phyloP scores from a whole-genome alignment of 2,888 invertebrate species.

The Holacanthella duospinosa region DNA sequence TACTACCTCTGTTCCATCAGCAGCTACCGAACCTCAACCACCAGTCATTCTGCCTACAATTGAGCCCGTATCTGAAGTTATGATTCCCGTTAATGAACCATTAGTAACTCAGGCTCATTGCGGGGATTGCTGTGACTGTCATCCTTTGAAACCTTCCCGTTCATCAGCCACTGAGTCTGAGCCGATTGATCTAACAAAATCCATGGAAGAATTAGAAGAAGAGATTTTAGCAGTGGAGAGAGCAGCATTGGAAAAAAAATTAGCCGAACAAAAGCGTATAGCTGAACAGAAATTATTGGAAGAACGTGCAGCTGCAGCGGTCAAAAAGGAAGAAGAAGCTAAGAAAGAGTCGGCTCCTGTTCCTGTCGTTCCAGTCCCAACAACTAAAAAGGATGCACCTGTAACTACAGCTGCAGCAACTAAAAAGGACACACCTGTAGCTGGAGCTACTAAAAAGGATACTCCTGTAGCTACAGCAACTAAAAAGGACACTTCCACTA shows the following conservation, averaged over 20 bases:
- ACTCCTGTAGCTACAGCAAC: neutral
- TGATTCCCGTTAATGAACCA: neutral
- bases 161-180: neutral
- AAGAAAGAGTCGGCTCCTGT: conserved; percentile 13
- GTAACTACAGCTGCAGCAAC: neutral
- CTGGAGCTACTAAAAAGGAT: neutral
- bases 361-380: conserved; percentile 8
- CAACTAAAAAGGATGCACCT: conserved; percentile 14
- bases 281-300: conserved; percentile 34
- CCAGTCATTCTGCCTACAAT: too few species aligned
- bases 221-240: conserved; percentile 25
- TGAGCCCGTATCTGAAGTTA: too few species aligned
- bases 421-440: neutral
- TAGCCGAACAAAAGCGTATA: conserved; percentile 31
- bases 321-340: too few species aligned
- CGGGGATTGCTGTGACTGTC: neutral
- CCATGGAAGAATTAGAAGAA: conserved; percentile 25
- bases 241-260: conserved; percentile 31
- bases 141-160: neutral
- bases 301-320: conserved; percentile 31
- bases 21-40: too few species aligned
- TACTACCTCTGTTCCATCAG: too few species aligned
- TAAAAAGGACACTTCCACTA: conserved; percentile 37
- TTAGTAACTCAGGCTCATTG: neutral
- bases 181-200: conserved; percentile 2